phyloP scores from a whole-genome alignment of 2,797 vertebrate species.

The Picus viridis region DNA sequence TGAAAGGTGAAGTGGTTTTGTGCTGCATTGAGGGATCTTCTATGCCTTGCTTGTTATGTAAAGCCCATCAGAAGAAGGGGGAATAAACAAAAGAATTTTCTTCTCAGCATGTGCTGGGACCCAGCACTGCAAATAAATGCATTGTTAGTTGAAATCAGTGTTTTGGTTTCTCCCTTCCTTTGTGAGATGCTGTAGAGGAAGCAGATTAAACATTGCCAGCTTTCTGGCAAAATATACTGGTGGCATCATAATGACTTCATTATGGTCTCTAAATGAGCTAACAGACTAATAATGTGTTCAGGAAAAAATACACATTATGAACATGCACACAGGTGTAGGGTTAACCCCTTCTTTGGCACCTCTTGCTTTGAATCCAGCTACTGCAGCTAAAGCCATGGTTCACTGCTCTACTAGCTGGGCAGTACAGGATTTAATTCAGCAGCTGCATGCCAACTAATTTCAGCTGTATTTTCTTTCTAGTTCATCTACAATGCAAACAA shows the following conservation, averaged over 20 bases:
- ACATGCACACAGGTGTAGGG: constrained; percentile 10
- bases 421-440: not conserved
- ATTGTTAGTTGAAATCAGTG: constrained; percentile 53
- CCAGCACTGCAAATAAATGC: constrained; percentile 18
- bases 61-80: constrained; percentile 11
- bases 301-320: constrained; percentile 44
- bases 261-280: constrained; percentile 45
- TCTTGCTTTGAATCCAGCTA: not conserved
- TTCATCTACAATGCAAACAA: not conserved
- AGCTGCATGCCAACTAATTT: not conserved
- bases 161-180: constrained; percentile 65
- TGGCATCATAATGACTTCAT: constrained; percentile 62
- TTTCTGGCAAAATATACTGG: constrained; percentile 39
- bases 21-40: not conserved
- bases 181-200: constrained; percentile 53
- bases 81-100: constrained; percentile 32
- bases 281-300: constrained; percentile 13
- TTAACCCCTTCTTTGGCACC: not conserved
- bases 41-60: not conserved
- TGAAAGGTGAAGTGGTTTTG: not conserved
- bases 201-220: constrained; percentile 57
- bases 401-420: not conserved
- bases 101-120: constrained; percentile 27
- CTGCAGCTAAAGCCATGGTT: not conserved
- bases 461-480: constrained; percentile 21